Percentiles rank a stretch among this genome's conserved stretches.
Evolutionary conservation across 2,888 invertebrate genomes (phyloP).

Genomic region (Coremacera marginata): DNA sequence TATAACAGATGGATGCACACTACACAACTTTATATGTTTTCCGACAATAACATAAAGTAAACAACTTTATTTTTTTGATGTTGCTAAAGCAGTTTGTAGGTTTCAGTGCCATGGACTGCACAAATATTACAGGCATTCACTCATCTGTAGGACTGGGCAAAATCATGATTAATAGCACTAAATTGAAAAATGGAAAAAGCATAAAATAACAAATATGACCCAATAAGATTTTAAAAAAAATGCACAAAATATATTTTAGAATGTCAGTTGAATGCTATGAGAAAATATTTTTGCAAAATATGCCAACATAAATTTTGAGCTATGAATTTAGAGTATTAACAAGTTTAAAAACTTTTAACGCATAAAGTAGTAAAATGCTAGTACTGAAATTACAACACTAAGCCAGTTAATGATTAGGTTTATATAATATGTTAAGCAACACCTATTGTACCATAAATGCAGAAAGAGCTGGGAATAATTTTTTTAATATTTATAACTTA

Average conservation of each 20-base stretch:
- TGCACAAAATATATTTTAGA: neutral
- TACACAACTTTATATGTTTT: neutral
- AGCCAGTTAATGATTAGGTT: too few relatives aligned
- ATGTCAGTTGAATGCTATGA: neutral
- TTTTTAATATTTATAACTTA: too few relatives aligned
- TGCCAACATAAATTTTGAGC: neutral
- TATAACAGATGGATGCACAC: neutral
- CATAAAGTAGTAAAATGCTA: too few relatives aligned
- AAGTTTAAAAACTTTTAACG: too few relatives aligned
- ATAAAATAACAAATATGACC: neutral
- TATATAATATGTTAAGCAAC: too few relatives aligned
- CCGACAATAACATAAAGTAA: neutral
- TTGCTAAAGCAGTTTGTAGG: neutral
- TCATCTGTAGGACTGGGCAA: neutral
- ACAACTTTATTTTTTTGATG: neutral
- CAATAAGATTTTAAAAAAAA: neutral
- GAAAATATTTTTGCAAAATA: neutral
- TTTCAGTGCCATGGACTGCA: neutral
- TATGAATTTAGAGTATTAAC: too few relatives aligned
- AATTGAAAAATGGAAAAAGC: neutral
- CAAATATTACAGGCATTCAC: neutral
- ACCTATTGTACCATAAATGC: too few relatives aligned
- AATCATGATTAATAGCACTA: slow-evolving; percentile 14
- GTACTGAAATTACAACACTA: too few relatives aligned
- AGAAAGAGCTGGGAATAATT: too few relatives aligned